phyloP scores from a whole-genome alignment of 2,113 vertebrate genomes.

The Rhinichthys klamathensis region DNA sequence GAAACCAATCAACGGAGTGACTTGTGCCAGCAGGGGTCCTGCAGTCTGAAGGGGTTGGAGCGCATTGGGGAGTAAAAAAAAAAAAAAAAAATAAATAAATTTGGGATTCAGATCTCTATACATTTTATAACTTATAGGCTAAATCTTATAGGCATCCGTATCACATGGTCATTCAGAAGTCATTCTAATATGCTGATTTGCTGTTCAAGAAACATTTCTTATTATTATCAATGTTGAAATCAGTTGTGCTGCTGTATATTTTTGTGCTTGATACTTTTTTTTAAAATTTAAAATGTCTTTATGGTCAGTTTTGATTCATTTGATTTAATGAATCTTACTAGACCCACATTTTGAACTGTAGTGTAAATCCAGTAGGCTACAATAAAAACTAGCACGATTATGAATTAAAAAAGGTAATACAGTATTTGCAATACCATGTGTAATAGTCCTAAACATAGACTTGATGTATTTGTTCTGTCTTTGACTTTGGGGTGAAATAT shows the following conservation, averaged over 20 bases:
- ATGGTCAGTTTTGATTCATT: no score
- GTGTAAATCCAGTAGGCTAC: background rate
- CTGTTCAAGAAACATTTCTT: no score
- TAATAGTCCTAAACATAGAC: background rate
- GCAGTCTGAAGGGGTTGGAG: background rate
- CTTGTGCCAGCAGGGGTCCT: slow-evolving; percentile 61
- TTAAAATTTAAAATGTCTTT: no score
- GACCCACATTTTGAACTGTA: background rate
- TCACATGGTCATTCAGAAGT: background rate
- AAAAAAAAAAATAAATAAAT: background rate
- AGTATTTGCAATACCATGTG: background rate
- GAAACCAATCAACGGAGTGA: slow-evolving; percentile 66
- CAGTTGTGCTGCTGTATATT: no score
- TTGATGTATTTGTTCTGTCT: background rate
- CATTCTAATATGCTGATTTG: background rate
- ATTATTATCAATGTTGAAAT: no score
- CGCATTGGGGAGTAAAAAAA: background rate
- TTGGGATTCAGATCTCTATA: background rate
- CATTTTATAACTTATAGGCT: no score
- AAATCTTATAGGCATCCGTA: no score
- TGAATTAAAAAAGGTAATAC: background rate
- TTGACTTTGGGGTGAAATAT: background rate
- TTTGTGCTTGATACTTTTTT: no score
- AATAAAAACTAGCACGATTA: background rate
- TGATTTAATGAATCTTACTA: background rate